Evolutionary conservation across 2,888 invertebrate species (phyloP).

Genomic region (Ennomos fuscantarius): DNA sequence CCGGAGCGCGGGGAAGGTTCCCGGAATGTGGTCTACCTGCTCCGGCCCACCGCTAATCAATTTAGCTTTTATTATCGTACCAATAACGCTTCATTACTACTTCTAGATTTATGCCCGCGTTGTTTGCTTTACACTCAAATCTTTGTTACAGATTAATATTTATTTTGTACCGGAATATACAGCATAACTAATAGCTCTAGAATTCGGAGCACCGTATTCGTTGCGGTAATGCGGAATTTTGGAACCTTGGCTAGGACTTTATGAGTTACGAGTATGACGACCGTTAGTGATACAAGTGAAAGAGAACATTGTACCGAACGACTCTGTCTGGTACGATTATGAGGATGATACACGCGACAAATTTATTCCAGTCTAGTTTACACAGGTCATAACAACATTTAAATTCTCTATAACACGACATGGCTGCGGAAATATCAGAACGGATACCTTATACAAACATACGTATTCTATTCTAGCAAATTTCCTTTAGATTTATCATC

Average conservation of each 20-base stretch:
- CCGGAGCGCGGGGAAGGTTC: conserved; percentile 43
- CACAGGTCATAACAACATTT: conserved; percentile 44
- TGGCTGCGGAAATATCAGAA: conserved; percentile 1
- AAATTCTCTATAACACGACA: conserved; percentile 39
- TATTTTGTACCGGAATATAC: conserved; percentile 36
- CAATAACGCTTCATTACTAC: conserved; percentile 81
- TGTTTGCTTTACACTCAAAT: conserved; percentile 63
- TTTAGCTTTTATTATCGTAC: conserved; percentile 82
- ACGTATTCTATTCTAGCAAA: neutral
- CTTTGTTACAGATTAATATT: conserved; percentile 6
- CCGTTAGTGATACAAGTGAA: conserved; percentile 44
- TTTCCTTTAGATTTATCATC: neutral
- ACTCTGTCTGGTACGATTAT: conserved; percentile 46
- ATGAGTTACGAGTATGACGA: conserved; percentile 50
- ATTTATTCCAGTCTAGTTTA: conserved; percentile 41
- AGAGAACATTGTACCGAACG: conserved; percentile 50
- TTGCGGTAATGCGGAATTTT: conserved; percentile 45
- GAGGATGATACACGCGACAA: conserved; percentile 49
- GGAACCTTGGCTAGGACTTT: conserved; percentile 59
- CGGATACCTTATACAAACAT: neutral
- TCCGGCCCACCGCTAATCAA: conserved; percentile 81
- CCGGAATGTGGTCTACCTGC: conserved; percentile 83
- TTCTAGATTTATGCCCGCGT: conserved; percentile 64
- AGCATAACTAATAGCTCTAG: too few species aligned
- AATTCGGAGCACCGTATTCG: conserved; percentile 41